These are phyloP conservation scores for Morpho achilles DNA, from an alignment of 2,888 invertebrate species.

Conservation along the genomic window DNA sequence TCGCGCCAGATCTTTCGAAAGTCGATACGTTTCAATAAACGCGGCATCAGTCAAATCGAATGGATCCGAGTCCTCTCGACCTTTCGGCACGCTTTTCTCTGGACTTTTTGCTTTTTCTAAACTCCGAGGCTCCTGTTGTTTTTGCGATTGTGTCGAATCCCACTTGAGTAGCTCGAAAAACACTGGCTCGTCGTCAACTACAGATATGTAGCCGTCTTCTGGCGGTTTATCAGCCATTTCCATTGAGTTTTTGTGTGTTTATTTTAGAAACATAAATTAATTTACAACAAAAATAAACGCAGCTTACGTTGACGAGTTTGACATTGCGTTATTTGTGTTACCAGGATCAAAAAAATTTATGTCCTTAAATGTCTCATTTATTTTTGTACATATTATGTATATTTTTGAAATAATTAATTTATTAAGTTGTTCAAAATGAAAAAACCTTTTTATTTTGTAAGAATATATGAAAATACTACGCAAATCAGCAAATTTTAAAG, in stretches of 20 bases:
- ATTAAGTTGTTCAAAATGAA: too few species aligned
- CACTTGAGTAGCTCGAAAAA: conserved; percentile 69
- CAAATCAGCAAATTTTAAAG: too few species aligned
- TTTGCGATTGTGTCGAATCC: conserved; percentile 56
- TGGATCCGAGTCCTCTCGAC: conserved; percentile 53
- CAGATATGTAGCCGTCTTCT: conserved; percentile 69
- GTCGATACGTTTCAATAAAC: conserved; percentile 59
- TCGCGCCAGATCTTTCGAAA: conserved; percentile 61
- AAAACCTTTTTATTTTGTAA: too few species aligned
- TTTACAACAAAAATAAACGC: conserved; percentile 32
- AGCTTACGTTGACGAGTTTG: conserved; percentile 32
- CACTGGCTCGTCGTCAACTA: conserved; percentile 69
- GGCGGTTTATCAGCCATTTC: conserved; percentile 70
- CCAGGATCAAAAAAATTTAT: not conserved
- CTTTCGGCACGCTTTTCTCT: conserved; percentile 56
- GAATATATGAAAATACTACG: too few species aligned
- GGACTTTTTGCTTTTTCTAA: conserved; percentile 59
- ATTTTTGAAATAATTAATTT: too few species aligned
- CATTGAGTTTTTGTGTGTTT: conserved; percentile 42
- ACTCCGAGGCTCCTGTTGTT: conserved; percentile 42
- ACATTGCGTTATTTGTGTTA: conserved; percentile 5
- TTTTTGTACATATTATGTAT: too few species aligned
- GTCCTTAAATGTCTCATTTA: too few species aligned
- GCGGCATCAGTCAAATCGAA: conserved; percentile 59
- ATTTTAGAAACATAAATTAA: conserved; percentile 29